Percentiles rank a stretch among this genome's conserved stretches.
Conservation (phyloP, 2,113 vertebrate species). For the Phylloscopus trochiloides region DNA sequence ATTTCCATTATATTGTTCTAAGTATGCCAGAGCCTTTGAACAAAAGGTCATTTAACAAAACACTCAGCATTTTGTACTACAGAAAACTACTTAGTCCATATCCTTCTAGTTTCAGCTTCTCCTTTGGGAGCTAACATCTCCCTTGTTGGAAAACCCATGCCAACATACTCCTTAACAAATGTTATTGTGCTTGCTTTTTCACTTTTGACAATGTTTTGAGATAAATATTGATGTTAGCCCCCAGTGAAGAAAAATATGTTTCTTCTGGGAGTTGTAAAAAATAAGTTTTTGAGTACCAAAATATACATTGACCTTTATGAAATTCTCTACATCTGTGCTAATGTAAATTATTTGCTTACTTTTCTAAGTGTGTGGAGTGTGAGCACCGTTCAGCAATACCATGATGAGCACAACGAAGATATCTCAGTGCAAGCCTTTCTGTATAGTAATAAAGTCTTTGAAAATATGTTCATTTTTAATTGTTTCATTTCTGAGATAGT, state of each 20-base stretch:
- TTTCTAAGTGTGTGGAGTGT: background rate
- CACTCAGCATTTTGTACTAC: background rate
- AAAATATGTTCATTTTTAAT: conserved; percentile 39
- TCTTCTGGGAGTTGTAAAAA: background rate
- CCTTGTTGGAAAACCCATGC: background rate
- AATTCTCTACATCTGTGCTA: background rate
- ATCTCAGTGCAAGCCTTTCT: background rate
- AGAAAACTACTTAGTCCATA: background rate
- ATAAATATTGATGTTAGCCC: background rate
- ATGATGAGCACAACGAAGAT: background rate
- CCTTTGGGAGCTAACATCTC: background rate
- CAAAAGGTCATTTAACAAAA: background rate
- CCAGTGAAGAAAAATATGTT: background rate
- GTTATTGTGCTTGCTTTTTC: background rate
- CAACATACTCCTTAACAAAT: background rate
- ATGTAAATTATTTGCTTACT: background rate
- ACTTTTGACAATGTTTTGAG: background rate
- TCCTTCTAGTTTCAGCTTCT: background rate
- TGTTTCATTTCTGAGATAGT: conserved; percentile 36
- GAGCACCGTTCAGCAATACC: background rate
- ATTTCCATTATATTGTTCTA: background rate
- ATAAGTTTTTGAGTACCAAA: background rate
- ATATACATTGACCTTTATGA: background rate
- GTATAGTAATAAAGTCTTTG: conserved; percentile 29
- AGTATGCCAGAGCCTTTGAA: background rate